Base-by-base conservation (phyloP, 1,140 invertebrate genomes). In the Eriocheir sinensis region DNA sequence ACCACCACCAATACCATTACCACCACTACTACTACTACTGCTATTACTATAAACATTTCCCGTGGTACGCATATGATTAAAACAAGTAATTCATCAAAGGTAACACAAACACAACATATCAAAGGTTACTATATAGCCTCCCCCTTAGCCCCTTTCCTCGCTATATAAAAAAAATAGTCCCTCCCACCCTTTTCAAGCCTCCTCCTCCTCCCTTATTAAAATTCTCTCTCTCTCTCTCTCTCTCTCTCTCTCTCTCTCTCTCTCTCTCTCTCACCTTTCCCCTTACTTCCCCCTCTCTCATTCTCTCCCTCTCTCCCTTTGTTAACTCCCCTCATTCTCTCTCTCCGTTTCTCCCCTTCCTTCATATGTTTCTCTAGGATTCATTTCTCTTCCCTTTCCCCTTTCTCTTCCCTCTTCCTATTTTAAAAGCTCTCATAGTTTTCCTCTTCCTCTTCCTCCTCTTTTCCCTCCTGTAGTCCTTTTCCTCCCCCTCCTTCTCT, bases 21-120 rank as follows among this genome's bases (percentile, higher is more conserved):
- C 6, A 72, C 60, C n/a, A 72, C 60, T 72, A 72, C 60, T 72
- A 72, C 60, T 72, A 72, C 60, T 72, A 72, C 60, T 72, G n/a
- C 60, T 72, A n/a, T n/a, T 72, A 72, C 60, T n/a, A 72, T n/a
- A 6, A 72, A 9, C 53, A 72, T 21, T 21, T 21, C 53, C 44
- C 44, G 4, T 15, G 4, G 4, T 1, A 72, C n/a, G 60, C 60
- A 72, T n/a, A 72, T 72, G 60, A 8, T 72, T 21, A n/a, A 21
- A 72, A 72, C 27, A 48, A 48, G 15, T 15, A 4, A 15, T 48
- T 48, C 60, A 72, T 72, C 60, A 72, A 72, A 72, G 27, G 60
- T 1, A 72, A 72, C 60, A 72, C 21, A n/a, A 72, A 72, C n/a
- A 72, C 27, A n/a, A 6, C 27, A 72, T n/a, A 72, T 72, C 60